Conservation (phyloP, 2,797 vertebrate genomes). For the Sebastes variabilis region DNA sequence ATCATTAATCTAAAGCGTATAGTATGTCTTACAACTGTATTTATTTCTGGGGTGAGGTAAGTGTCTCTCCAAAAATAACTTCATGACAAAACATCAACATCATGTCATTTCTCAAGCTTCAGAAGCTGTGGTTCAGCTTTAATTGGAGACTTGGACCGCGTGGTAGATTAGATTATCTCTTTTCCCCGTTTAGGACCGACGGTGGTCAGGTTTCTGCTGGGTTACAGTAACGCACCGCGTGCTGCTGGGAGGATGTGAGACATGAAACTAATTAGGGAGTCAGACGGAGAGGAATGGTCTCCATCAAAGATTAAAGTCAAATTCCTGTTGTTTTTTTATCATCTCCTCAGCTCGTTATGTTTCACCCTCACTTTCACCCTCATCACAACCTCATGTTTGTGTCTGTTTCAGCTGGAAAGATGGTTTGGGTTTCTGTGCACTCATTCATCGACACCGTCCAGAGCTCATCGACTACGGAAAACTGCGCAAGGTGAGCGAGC, state of each 20-base stretch:
- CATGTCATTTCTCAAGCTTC: not conserved
- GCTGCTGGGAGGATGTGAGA: not conserved
- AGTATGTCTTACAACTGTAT: not conserved
- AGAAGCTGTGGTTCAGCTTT: not conserved
- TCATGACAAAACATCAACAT: not conserved
- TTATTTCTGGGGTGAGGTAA: not conserved
- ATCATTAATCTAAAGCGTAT: not conserved
- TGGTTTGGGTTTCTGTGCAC: constrained; percentile 96
- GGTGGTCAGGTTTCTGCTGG: not conserved
- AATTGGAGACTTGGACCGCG: constrained; percentile 2
- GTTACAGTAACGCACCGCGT: not conserved
- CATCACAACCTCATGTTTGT: not conserved
- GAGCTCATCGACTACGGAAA: constrained; percentile 98
- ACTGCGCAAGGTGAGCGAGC: constrained; percentile 89
- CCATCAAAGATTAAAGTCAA: constrained; percentile 18
- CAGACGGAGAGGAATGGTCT: not conserved
- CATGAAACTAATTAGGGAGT: constrained; percentile 19
- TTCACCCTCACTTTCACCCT: constrained; percentile 3
- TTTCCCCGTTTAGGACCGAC: not conserved
- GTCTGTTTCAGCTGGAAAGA: constrained; percentile 91
- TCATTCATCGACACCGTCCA: constrained; percentile 98
- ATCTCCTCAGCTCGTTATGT: not conserved
- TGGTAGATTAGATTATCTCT: not conserved
- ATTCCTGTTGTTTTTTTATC: not conserved
- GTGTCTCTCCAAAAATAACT: not conserved